Evolutionary conservation across 2,797 vertebrate genomes (phyloP).

Genomic region (Sternarchorhynchus goeldii): DNA sequence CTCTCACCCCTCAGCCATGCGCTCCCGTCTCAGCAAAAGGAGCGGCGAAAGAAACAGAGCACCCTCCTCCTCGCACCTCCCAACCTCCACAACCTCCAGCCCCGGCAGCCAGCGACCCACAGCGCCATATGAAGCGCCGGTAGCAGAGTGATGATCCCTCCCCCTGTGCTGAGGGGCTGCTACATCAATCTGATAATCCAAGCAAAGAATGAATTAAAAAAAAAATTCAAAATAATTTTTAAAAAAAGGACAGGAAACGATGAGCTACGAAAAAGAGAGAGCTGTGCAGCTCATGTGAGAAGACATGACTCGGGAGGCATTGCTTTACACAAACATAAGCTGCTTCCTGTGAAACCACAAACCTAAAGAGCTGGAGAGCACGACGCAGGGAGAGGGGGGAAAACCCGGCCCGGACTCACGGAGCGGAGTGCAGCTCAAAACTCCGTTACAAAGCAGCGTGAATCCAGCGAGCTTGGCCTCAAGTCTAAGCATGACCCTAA

Average conservation of each 20-base stretch:
- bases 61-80: conserved; percentile 37
- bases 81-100: conserved; percentile 24
- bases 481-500: not conserved
- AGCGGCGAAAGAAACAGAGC: conserved; percentile 16
- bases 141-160: conserved; percentile 20
- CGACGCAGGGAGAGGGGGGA: conserved; percentile 46
- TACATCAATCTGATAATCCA: conserved; percentile 23
- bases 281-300: conserved; percentile 23
- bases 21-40: conserved; percentile 16
- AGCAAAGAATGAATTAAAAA: not conserved
- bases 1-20: conserved; percentile 34
- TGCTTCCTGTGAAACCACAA: conserved; percentile 59
- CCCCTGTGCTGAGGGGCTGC: conserved; percentile 16
- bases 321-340: conserved; percentile 55
- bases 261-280: conserved; percentile 9
- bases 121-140: conserved; percentile 30
- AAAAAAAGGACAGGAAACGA: not conserved
- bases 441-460: conserved; percentile 1
- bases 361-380: conserved; percentile 53
- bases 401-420: conserved; percentile 36
- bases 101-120: conserved; percentile 32
- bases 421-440: conserved; percentile 26
- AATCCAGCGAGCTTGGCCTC: conserved; percentile 29
- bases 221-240: not conserved
- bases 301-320: conserved; percentile 49